These are phyloP conservation scores for Trichonephila clavipes DNA, from an alignment of 1,140 invertebrate genomes.

Conservation along the genomic window DNA sequence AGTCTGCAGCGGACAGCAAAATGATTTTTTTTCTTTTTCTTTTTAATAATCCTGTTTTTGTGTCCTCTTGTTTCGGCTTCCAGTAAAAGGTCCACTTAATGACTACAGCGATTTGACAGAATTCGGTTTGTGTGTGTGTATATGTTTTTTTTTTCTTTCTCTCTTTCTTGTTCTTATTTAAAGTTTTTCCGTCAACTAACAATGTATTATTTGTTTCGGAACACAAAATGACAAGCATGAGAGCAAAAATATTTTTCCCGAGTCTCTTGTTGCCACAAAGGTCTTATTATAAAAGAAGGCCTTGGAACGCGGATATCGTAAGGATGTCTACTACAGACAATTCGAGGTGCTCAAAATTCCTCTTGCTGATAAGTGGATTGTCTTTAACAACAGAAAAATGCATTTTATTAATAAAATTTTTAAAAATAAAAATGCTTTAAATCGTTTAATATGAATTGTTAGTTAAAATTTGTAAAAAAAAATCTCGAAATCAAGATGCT, in stretches of 20 bases:
- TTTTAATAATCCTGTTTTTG: slow-evolving; percentile 14
- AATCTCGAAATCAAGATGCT: background rate
- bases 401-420: background rate
- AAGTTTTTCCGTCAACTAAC: slow-evolving; percentile 61
- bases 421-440: background rate
- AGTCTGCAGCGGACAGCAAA: slow-evolving; percentile 48
- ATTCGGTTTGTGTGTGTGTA: slow-evolving; percentile 33
- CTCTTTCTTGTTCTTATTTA: background rate
- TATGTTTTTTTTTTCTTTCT: background rate
- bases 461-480: background rate
- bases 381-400: background rate
- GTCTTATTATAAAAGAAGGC: slow-evolving; percentile 46
- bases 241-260: background rate
- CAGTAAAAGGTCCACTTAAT: slow-evolving; percentile 49
- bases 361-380: background rate
- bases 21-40: background rate
- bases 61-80: slow-evolving; percentile 43
- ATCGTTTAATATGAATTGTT: too few relatives aligned
- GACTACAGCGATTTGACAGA: slow-evolving; percentile 50
- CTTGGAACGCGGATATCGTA: slow-evolving; percentile 5
- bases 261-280: slow-evolving; percentile 25
- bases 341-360: background rate
- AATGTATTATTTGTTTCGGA: slow-evolving; percentile 55
- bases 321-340: background rate
- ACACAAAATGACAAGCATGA: slow-evolving; percentile 18